Evolutionary conservation across 1,140 invertebrate species (phyloP).

Genomic region (Tetragonula clypearis): DNA sequence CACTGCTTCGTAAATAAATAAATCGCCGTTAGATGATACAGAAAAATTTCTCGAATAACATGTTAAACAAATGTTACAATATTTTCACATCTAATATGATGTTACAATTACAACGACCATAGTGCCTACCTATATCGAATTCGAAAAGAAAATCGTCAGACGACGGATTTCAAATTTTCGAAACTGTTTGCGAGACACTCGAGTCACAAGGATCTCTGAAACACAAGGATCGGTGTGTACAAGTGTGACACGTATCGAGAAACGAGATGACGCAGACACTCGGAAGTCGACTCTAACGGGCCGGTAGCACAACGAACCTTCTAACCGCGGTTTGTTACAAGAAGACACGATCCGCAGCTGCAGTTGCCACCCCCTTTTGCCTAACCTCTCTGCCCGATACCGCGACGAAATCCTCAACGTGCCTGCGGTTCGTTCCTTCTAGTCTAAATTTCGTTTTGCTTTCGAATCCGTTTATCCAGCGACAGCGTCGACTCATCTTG

Average conservation of each 20-base stretch:
- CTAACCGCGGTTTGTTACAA: constrained; percentile 44
- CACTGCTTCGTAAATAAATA: too few species aligned
- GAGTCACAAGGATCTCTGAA: too few species aligned
- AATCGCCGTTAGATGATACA: too few species aligned
- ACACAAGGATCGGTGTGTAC: neutral
- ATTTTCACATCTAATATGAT: too few species aligned
- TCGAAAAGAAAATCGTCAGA: too few species aligned
- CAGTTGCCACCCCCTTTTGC: neutral
- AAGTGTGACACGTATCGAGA: neutral
- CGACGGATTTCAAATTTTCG: too few species aligned
- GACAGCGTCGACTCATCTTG: neutral
- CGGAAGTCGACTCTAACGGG: neutral
- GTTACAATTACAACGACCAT: too few species aligned
- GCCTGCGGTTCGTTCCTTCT: constrained; percentile 49
- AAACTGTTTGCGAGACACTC: too few species aligned
- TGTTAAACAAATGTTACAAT: too few species aligned
- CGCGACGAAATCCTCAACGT: constrained; percentile 10
- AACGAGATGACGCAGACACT: neutral
- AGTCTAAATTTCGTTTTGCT: constrained; percentile 44
- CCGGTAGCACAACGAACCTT: neutral
- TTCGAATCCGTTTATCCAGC: neutral
- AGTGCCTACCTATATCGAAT: too few species aligned
- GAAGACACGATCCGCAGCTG: constrained; percentile 49
- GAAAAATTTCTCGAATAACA: too few species aligned
- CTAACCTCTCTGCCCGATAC: neutral